phyloP scores from a whole-genome alignment of 2,888 invertebrate genomes.

The Xanthorhoe designata region DNA sequence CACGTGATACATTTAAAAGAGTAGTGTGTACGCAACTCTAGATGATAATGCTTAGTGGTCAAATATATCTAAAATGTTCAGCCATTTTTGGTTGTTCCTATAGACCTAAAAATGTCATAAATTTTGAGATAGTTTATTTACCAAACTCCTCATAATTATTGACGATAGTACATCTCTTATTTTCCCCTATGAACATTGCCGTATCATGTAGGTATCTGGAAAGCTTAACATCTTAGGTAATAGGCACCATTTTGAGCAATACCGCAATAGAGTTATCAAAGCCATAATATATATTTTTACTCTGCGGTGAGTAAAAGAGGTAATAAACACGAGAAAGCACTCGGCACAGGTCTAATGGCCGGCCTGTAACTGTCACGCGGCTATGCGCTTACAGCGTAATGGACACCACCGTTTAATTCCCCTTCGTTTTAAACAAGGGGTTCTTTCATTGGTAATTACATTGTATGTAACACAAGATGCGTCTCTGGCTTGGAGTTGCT shows the following conservation, averaged over 20 bases:
- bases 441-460: neutral
- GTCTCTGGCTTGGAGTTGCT: too few relatives aligned
- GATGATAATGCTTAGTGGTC: too few relatives aligned
- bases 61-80: too few relatives aligned
- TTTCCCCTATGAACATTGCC: neutral
- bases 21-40: too few relatives aligned
- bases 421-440: conserved; percentile 1
- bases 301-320: conserved; percentile 20
- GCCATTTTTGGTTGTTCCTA: too few relatives aligned
- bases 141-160: too few relatives aligned
- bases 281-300: conserved; percentile 5
- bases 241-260: neutral
- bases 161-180: neutral
- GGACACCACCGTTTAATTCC: conserved; percentile 17
- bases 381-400: conserved; percentile 26
- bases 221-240: neutral
- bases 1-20: too few relatives aligned
- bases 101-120: too few relatives aligned
- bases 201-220: neutral
- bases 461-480: too few relatives aligned
- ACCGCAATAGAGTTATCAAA: conserved; percentile 9
- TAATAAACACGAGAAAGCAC: conserved; percentile 35
- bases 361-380: conserved; percentile 24
- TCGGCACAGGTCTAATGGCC: conserved; percentile 24
- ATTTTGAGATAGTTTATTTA: too few relatives aligned